These are phyloP conservation scores for Stenolophus ochropezus DNA, from an alignment of 2,888 invertebrate species.

Conservation along the genomic window DNA sequence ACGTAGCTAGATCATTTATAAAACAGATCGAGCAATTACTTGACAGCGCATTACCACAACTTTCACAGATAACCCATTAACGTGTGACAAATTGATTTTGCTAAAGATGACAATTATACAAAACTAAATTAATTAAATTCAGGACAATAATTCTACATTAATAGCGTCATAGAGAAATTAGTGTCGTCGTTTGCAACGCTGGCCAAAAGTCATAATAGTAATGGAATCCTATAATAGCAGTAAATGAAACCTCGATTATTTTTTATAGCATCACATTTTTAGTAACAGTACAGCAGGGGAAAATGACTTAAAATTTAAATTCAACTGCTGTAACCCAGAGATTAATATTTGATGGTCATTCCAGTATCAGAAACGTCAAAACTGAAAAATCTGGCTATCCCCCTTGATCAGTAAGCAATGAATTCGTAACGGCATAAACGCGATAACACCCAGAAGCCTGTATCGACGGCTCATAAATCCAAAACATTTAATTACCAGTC, in stretches of 20 bases:
- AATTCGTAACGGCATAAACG: constrained; percentile 21
- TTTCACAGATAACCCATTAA: constrained; percentile 14
- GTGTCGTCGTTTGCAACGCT: constrained; percentile 4
- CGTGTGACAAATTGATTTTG: constrained; percentile 12
- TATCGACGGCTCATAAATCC: constrained; percentile 24
- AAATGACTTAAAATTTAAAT: neutral
- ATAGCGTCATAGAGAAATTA: constrained; percentile 14
- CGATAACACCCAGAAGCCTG: constrained; percentile 13
- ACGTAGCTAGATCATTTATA: constrained; percentile 32
- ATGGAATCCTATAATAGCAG: constrained; percentile 2
- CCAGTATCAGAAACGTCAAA: neutral
- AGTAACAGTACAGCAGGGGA: neutral
- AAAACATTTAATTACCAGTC: constrained; percentile 17
- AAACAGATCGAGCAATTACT: constrained; percentile 10
- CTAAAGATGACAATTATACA: constrained; percentile 15
- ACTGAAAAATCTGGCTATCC: neutral
- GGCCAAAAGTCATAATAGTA: constrained; percentile 12
- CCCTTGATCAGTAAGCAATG: neutral
- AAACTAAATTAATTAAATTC: constrained; percentile 32
- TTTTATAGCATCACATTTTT: neutral
- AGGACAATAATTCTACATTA: constrained; percentile 30
- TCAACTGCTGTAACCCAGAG: too few relatives aligned
- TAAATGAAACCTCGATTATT: neutral
- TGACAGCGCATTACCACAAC: neutral
- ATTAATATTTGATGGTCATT: too few relatives aligned